Percentiles rank a stretch among this genome's conserved stretches.
phyloP scores from a whole-genome alignment of 2,888 invertebrate species.

The Dynastes maya region DNA sequence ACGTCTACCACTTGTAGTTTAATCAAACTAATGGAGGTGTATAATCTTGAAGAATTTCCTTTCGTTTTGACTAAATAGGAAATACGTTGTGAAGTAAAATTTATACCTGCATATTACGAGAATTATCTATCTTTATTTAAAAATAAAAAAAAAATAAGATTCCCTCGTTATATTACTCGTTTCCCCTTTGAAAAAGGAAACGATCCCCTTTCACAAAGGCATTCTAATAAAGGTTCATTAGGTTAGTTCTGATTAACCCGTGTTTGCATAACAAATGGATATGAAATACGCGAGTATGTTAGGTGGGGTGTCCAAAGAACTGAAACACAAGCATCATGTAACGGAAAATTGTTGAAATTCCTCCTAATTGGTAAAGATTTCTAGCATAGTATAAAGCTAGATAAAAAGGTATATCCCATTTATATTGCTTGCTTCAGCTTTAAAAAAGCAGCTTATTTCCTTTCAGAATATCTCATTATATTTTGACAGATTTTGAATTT shows the following conservation, averaged over 20 bases:
- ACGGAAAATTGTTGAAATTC: constrained; percentile 36
- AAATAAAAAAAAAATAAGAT: too few relatives aligned
- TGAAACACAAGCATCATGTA: constrained; percentile 35
- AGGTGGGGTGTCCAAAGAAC: constrained; percentile 40
- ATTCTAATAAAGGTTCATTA: constrained; percentile 51
- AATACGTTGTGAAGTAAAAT: neutral
- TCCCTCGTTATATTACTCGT: too few relatives aligned
- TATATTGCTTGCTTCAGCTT: neutral
- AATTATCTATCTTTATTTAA: too few relatives aligned
- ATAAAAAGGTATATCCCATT: neutral
- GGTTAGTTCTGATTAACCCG: constrained; percentile 57
- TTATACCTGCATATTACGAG: too few relatives aligned
- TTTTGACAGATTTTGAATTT: too few relatives aligned
- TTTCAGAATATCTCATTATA: too few relatives aligned
- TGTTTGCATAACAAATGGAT: constrained; percentile 56
- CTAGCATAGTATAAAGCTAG: neutral
- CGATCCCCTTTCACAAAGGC: too few relatives aligned
- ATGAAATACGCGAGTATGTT: constrained; percentile 19
- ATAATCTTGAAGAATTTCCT: constrained; percentile 7
- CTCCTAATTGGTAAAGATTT: neutral
- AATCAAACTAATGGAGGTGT: constrained; percentile 25
- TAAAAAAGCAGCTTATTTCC: neutral
- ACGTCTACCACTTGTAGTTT: constrained; percentile 15
- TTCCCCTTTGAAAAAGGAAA: too few relatives aligned
- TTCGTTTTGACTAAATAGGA: neutral